Evolutionary conservation across 2,888 invertebrate genomes (phyloP), one percentile per base, ranked within the genome.

Genomic region (Lymantria dispar): DNA sequence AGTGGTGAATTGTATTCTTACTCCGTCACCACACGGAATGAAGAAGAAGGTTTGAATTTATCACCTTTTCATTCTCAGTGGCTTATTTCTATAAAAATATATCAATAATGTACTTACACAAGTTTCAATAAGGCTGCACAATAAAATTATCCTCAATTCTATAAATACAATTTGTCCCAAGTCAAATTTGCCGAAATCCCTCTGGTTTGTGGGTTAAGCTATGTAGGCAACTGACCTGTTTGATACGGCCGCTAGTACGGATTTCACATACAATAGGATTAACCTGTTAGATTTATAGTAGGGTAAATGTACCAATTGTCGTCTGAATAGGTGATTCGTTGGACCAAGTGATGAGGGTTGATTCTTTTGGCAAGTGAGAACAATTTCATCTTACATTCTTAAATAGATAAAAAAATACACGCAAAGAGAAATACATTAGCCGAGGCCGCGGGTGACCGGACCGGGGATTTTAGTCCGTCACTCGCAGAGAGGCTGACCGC

Each of bases 201-300:
- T 40, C 9, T 40, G 40, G 13, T 7, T 49, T 50, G 44, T 42
- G 47, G 50, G 38, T 49, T 44, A 48, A 13, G 41, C 43, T 55
- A 65, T 49, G 50, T 52, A 56, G 66, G 64, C 60, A 50, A 56
- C 13, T 63, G 64, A 63, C 64, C 64, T 48, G 64, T 47, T 38
- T 38, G 22, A 22, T 59, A 60, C 50, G 49, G 48, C 42, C 48
- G 46, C 8, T 39, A 31, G 22, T 33, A 22, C 42, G 52, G 50
- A 49, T 53, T 51, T 54, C 11, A 12, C 11, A 31, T n/a, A 61
- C 56, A 67, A 63, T 61, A 41, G 54, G 51, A 66, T 66, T 58
- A 63, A 39, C 44, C 33, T 39, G 15, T 14, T 40, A 63, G 56
- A 59, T 63, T 67, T 67, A 67, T 60, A 42, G 49, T 42, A 45